Conservation (phyloP, 2,888 invertebrate genomes). For the Thyatira batis region DNA sequence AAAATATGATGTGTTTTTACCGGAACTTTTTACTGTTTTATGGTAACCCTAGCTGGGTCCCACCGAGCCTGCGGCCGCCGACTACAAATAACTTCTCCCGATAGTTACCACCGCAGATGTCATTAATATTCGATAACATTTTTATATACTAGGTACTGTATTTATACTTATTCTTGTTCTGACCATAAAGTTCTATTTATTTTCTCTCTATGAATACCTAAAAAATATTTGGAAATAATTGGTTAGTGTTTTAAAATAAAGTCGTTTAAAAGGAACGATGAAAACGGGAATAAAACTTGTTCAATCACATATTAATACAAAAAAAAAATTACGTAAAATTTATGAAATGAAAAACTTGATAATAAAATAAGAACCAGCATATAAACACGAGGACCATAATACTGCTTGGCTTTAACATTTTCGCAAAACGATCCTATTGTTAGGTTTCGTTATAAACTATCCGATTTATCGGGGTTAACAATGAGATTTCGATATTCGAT, state of each 20-base stretch:
- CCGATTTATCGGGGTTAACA: conserved; percentile 9
- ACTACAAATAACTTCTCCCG: conserved; percentile 4
- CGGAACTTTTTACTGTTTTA: neutral
- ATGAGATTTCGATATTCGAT: conserved; percentile 17
- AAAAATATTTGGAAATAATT: too few relatives aligned
- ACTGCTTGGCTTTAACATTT: neutral
- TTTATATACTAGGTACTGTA: conserved; percentile 18
- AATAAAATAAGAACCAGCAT: too few relatives aligned
- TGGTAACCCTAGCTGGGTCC: neutral
- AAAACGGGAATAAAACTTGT: too few relatives aligned
- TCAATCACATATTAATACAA: too few relatives aligned
- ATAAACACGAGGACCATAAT: too few relatives aligned
- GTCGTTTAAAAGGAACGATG: too few relatives aligned
- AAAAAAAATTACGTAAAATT: too few relatives aligned
- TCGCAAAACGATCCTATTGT: neutral
- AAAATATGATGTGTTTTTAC: neutral
- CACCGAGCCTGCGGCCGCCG: neutral
- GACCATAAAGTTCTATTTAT: neutral
- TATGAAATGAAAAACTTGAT: too few relatives aligned
- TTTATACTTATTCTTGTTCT: conserved; percentile 4
- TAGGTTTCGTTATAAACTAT: conserved; percentile 6
- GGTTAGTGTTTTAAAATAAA: too few relatives aligned
- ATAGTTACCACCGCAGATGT: conserved; percentile 17
- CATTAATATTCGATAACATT: conserved; percentile 39
- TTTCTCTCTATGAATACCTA: neutral